Evolutionary conservation across 1,140 invertebrate species (phyloP), one percentile per base, ranked within the genome.

Genomic region (Dreissena polymorpha): DNA sequence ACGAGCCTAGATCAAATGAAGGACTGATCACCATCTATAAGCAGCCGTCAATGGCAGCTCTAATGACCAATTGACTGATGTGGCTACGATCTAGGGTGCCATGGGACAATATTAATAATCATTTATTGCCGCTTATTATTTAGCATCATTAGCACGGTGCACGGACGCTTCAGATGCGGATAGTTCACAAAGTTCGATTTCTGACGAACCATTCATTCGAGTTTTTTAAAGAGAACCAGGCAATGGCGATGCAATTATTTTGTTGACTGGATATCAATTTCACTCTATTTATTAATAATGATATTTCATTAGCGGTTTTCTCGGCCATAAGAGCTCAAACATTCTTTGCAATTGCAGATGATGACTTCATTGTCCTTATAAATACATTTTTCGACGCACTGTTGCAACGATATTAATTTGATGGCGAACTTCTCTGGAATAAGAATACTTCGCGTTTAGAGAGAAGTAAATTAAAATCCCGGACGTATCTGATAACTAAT

Each of bases 231-330:
- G 57, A 23, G 39, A 60, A 60, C 16, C 57, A n/a, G 57, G 2
- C 57, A 5, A 60, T 60, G 21, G 57, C 57, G 57, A 60, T n/a
- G 57, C 21, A 60, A 60, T 60, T 60, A 60, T 23, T n/a, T 2
- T 60, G 57, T 60, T 60, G 21, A 60, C 57, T 60, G 21, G 57
- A 60, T 60, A 60, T 60, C 57, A 60, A 60, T 60, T 60, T 60
- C 57, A n/a, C 21, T 23, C 57, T 60, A 60, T 60, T 60, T 60
- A 60, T 60, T 60, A 60, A 60, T 60, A 60, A 60, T 60, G 57
- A 60, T 60, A 60, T 60, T 60, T 60, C 57, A 60, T 60, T 60
- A 60, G 57, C 57, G 57, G 57, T 60, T 23, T 60, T 60, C 57
- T 39, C 39, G 39, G 57, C 21, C 57, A 18, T n/a, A 60, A 23